These are phyloP conservation scores for Sylvilagus floridanus DNA, from an alignment of 2,797 vertebrate species.

Conservation along the genomic window DNA sequence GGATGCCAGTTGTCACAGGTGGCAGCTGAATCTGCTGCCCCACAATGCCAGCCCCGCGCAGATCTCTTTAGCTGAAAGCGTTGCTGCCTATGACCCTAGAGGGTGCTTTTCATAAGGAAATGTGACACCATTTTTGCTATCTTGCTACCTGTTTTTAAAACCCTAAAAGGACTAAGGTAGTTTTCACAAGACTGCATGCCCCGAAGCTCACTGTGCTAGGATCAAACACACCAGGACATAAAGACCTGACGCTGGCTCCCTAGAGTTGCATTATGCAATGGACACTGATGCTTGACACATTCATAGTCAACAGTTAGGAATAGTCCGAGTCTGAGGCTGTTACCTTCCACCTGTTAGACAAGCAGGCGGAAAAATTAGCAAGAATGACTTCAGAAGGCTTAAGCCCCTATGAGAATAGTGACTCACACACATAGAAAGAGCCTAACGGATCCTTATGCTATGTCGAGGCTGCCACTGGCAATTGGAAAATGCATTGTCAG, in stretches of 20 bases:
- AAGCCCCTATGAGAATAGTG: rapidly evolving
- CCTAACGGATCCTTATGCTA: not conserved
- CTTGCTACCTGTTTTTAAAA: not conserved
- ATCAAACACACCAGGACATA: not conserved
- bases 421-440: not conserved
- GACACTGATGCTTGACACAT: not conserved
- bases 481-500: not conserved
- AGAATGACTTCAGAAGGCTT: not conserved
- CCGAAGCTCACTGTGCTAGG: not conserved
- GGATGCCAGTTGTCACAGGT: too few species aligned
- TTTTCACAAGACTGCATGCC: not conserved
- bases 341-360: not conserved
- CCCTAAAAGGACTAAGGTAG: not conserved
- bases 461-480: not conserved
- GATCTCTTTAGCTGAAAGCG: not conserved
- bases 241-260: not conserved
- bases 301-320: not conserved
- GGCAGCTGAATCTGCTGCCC: too few species aligned
- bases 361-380: not conserved
- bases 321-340: not conserved
- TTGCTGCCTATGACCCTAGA: not conserved
- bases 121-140: not conserved
- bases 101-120: not conserved
- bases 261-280: not conserved
- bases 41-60: not conserved